These are phyloP conservation scores for Phylloscopus trochiloides DNA, from an alignment of 2,113 vertebrate genomes.

Conservation along the genomic window DNA sequence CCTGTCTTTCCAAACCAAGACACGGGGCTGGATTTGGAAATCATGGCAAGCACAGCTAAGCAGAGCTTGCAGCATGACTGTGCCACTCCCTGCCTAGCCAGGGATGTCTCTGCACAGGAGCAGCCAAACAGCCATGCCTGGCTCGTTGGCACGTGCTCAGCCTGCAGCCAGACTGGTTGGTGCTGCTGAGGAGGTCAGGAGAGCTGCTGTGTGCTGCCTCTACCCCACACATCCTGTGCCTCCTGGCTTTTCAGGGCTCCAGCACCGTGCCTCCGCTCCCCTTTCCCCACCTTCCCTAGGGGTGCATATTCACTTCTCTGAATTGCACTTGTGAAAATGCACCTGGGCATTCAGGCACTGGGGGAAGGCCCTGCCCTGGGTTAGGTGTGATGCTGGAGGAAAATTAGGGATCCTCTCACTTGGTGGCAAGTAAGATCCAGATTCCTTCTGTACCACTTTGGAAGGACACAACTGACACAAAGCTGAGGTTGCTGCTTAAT, in stretches of 20 bases:
- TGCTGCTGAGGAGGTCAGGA: not conserved
- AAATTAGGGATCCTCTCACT: not conserved
- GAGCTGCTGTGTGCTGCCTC: not conserved
- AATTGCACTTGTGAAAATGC: not conserved
- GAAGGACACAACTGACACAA: accelerated
- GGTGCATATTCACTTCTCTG: not conserved
- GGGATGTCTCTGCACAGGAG: not conserved
- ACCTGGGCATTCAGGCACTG: not conserved
- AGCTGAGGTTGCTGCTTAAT: not conserved
- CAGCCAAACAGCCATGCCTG: not conserved
- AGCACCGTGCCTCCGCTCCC: not conserved
- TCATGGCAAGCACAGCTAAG: not conserved
- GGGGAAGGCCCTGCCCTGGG: not conserved
- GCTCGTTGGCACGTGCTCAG: not conserved
- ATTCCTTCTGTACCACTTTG: not conserved
- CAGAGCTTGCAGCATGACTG: not conserved
- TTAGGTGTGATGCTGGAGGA: not conserved
- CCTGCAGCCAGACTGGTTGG: not conserved
- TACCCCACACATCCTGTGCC: too few relatives aligned
- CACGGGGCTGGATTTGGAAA: not conserved
- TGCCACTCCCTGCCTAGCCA: not conserved
- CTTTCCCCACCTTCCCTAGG: not conserved
- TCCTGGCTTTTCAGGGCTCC: not conserved
- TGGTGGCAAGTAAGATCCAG: not conserved
- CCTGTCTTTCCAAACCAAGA: not conserved